Percentiles rank a stretch among this genome's conserved stretches.
phyloP scores from a whole-genome alignment of 2,888 invertebrate genomes.

The Timema cristinae region DNA sequence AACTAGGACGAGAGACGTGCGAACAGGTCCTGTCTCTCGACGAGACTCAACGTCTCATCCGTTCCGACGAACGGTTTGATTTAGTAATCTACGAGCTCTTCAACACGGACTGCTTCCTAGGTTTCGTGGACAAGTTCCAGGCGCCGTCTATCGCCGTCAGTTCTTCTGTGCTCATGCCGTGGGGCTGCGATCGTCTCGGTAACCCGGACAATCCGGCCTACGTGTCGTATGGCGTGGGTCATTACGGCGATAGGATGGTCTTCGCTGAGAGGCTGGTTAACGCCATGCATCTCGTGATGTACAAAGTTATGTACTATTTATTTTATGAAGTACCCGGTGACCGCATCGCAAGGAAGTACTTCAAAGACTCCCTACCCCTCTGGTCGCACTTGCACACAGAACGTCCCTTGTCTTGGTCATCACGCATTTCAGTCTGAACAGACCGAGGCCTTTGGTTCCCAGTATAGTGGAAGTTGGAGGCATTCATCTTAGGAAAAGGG shows the following conservation, averaged over 20 bases:
- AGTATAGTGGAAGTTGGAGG: conserved; percentile 27
- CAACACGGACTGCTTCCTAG: conserved; percentile 37
- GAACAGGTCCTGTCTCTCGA: neutral
- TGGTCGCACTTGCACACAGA: conserved; percentile 52
- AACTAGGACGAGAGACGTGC: conserved; percentile 34
- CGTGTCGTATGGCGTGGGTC: conserved; percentile 34
- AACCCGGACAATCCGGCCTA: conserved; percentile 35
- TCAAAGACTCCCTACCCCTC: conserved; percentile 48
- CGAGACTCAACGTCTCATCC: neutral
- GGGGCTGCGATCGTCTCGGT: conserved; percentile 29
- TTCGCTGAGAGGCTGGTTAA: conserved; percentile 37
- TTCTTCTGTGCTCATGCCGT: conserved; percentile 31
- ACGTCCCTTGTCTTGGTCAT: conserved; percentile 58
- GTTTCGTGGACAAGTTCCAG: conserved; percentile 33
- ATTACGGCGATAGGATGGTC: conserved; percentile 35
- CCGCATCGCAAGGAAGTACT: conserved; percentile 49
- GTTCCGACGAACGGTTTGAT: conserved; percentile 30
- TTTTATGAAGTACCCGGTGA: conserved; percentile 37
- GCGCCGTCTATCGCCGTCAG: conserved; percentile 31
- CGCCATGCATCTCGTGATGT: conserved; percentile 21
- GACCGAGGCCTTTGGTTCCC: conserved; percentile 39
- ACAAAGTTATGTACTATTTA: conserved; percentile 21
- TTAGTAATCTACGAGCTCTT: conserved; percentile 37
- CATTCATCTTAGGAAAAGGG: conserved; percentile 21
- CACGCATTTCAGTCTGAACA: conserved; percentile 57